Conservation (phyloP, 2,797 vertebrate species). For the Salarias fasciatus region DNA sequence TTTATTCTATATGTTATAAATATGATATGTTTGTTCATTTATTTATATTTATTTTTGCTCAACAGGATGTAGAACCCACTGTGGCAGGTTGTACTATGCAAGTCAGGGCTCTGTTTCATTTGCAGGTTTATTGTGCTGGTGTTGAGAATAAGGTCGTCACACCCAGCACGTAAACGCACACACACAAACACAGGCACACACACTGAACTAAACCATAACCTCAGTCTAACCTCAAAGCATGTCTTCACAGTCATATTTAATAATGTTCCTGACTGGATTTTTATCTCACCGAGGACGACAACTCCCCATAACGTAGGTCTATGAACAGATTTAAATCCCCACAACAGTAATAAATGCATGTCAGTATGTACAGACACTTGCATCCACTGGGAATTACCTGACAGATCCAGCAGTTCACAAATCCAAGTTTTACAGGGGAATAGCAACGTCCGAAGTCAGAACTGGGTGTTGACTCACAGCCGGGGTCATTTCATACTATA, state of each 20-base stretch:
- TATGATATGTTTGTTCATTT: background rate
- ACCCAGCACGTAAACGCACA: conserved; percentile 18
- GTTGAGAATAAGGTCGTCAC: conserved; percentile 62
- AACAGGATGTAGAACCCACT: background rate
- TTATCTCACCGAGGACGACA: too few relatives aligned
- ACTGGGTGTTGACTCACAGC: background rate
- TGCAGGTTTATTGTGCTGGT: conserved; percentile 31
- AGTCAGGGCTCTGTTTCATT: conserved; percentile 39
- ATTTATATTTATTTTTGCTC: background rate
- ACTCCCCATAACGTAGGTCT: too few relatives aligned
- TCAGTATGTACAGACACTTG: too few relatives aligned
- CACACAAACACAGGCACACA: too few relatives aligned
- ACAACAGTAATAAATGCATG: too few relatives aligned
- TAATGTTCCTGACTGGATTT: too few relatives aligned
- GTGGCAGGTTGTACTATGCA: background rate
- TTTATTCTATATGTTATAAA: background rate
- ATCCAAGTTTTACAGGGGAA: background rate
- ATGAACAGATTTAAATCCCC: too few relatives aligned
- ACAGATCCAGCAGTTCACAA: conserved; percentile 12
- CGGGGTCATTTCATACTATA: conserved; percentile 21
- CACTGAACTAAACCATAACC: too few relatives aligned
- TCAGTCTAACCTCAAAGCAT: too few relatives aligned
- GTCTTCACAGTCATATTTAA: too few relatives aligned
- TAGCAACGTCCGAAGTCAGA: background rate
- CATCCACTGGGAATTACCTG: conserved; percentile 7